Conservation (phyloP, 2,113 vertebrate species). For the Suncus etruscus region DNA sequence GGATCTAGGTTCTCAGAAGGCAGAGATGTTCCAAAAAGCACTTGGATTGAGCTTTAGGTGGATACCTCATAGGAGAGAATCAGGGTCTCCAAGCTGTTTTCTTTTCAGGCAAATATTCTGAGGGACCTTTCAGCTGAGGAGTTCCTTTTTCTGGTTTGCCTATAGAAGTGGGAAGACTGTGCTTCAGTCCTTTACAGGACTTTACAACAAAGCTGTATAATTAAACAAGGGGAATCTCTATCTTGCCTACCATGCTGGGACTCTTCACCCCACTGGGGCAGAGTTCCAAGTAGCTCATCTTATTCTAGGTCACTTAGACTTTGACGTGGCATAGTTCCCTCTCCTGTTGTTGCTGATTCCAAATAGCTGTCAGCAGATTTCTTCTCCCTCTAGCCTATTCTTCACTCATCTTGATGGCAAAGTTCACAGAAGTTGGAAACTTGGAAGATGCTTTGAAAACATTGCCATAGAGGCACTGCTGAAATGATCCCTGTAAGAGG, state of each 20-base stretch:
- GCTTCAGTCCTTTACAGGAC: conserved; percentile 71
- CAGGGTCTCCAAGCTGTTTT: conserved; percentile 75
- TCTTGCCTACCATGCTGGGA: conserved; percentile 67
- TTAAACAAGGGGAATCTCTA: conserved; percentile 71
- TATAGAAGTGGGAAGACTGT: conserved; percentile 64
- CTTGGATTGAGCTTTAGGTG: conserved; percentile 65
- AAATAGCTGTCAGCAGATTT: conserved; percentile 59
- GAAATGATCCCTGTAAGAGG: conserved; percentile 57
- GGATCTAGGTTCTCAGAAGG: conserved; percentile 73
- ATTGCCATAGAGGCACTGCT: conserved; percentile 49
- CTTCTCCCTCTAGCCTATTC: conserved; percentile 49
- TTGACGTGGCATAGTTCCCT: conserved; percentile 63
- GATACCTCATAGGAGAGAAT: conserved; percentile 64
- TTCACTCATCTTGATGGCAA: conserved; percentile 62
- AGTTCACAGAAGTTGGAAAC: conserved; percentile 57
- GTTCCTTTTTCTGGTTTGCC: conserved; percentile 71
- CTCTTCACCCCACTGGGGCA: conserved; percentile 72
- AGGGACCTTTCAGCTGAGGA: conserved; percentile 79
- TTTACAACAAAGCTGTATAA: conserved; percentile 70
- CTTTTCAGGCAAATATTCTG: conserved; percentile 70
- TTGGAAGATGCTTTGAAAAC: conserved; percentile 63
- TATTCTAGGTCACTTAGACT: conserved; percentile 60
- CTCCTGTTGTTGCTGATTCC: conserved; percentile 69
- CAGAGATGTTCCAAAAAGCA: conserved; percentile 18
- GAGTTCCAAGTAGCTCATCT: conserved; percentile 56